These are phyloP conservation scores for Beris morrisii DNA, from an alignment of 2,888 invertebrate genomes.

Conservation along the genomic window DNA sequence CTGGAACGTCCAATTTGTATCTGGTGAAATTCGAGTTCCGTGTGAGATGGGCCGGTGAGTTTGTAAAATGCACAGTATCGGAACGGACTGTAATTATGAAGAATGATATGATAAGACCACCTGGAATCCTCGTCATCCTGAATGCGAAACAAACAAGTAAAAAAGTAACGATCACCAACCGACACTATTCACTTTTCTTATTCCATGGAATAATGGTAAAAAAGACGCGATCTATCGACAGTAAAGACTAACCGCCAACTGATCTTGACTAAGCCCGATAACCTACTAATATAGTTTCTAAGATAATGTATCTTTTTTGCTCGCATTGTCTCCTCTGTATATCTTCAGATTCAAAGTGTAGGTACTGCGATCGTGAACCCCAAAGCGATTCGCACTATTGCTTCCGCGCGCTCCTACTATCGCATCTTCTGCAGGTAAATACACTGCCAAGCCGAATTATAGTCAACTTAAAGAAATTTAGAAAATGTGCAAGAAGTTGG, in stretches of 20 bases:
- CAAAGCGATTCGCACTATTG: too few relatives aligned
- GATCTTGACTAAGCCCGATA: constrained; percentile 39
- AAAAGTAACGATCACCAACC: too few relatives aligned
- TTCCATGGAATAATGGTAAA: background rate
- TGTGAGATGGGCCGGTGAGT: constrained; percentile 48
- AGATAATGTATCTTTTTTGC: constrained; percentile 28
- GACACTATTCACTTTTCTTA: too few relatives aligned
- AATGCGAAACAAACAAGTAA: too few relatives aligned
- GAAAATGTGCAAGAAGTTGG: too few relatives aligned
- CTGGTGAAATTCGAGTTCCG: constrained; percentile 55
- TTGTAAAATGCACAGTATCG: constrained; percentile 42
- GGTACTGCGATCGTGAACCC: background rate
- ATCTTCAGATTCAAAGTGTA: background rate
- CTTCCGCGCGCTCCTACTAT: too few relatives aligned
- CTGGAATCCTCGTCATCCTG: background rate
- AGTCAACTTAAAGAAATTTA: too few relatives aligned
- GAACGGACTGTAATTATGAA: constrained; percentile 12
- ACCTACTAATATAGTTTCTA: constrained; percentile 45
- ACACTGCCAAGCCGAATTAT: too few relatives aligned
- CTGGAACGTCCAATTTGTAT: constrained; percentile 62
- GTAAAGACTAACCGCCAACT: constrained; percentile 41
- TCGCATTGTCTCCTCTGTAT: constrained; percentile 6
- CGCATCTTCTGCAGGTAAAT: too few relatives aligned
- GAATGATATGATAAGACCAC: background rate
- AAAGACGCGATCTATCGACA: constrained; percentile 18